Conservation (phyloP, 2,113 vertebrate genomes). For the Hippotragus niger region DNA sequence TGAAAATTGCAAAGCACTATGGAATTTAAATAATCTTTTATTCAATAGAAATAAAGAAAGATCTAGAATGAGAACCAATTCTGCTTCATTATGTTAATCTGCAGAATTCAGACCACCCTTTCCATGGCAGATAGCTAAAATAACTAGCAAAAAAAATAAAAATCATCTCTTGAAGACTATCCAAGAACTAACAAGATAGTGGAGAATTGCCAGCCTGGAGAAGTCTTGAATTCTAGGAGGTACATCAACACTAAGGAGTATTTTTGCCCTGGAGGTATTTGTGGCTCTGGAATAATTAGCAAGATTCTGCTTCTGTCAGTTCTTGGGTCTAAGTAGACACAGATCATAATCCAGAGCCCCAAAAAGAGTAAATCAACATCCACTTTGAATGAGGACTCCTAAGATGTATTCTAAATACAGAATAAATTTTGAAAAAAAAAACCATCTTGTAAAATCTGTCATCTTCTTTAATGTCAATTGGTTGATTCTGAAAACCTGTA, state of each 20-base stretch:
- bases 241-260: neutral
- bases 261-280: neutral
- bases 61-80: neutral
- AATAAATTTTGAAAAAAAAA: neutral
- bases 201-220: neutral
- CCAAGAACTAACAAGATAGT: neutral
- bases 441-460: neutral
- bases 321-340: neutral
- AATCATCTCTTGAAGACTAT: neutral
- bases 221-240: neutral
- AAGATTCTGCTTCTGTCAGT: neutral
- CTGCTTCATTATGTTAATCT: neutral
- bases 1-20: neutral
- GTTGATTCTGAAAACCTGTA: slow-evolving; percentile 1
- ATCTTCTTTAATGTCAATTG: neutral
- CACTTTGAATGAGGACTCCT: neutral
- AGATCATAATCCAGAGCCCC: neutral
- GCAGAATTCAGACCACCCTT: neutral
- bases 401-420: neutral
- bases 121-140: neutral
- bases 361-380: neutral
- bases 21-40: neutral
- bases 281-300: neutral
- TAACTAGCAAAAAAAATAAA: neutral
- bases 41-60: neutral